Evolutionary conservation across 2,113 vertebrate genomes (phyloP), one percentile per base, ranked within the genome.

Genomic region (Ahaetulla prasina): DNA sequence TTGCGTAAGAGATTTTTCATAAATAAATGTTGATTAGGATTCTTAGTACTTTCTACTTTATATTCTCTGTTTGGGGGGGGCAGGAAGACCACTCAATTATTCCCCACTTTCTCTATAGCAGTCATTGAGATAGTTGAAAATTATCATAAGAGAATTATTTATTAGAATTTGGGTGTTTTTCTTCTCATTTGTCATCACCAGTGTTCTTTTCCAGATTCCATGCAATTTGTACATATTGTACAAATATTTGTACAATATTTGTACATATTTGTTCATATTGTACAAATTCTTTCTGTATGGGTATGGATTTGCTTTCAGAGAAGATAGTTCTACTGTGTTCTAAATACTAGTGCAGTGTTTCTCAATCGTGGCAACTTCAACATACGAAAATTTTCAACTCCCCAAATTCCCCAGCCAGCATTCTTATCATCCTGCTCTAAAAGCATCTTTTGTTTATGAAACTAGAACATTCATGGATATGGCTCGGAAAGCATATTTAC

Each of bases 101-200:
- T 57, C 49, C 12, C 43, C 50, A 49, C 53, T 92, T 89, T 60
- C 43, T 50, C 89, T 89, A 74, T 45, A 85, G 22, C 30, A 57
- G 45, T 53, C 54, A 85, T 92, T 89, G 89, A 90, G 92, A 89
- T 92, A 86, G 50, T 89, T 89, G 45, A 90, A 86, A 55, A 92
- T 90, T 85, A 88, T 89, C 57, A 85, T 92, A 92, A 89, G 54
- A 63, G 54, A 45, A 89, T 80, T 50, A n/a, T 92, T 92, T 43
- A 90, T n/a, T 47, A 85, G 23, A 63, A 89, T 86, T 47, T 23
- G 50, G 85, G 50, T 52, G 35, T 47, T 85, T 92, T 88, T 89
- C 30, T 10, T 89, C 74, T 86, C 9, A 63, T 89, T 89, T 89
- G 39, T 50, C 2, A 60, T 52, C 30, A 35, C 16, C 45, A 39